Base-by-base conservation (phyloP, 2,888 invertebrate genomes). In the Folsomia manolachei region DNA sequence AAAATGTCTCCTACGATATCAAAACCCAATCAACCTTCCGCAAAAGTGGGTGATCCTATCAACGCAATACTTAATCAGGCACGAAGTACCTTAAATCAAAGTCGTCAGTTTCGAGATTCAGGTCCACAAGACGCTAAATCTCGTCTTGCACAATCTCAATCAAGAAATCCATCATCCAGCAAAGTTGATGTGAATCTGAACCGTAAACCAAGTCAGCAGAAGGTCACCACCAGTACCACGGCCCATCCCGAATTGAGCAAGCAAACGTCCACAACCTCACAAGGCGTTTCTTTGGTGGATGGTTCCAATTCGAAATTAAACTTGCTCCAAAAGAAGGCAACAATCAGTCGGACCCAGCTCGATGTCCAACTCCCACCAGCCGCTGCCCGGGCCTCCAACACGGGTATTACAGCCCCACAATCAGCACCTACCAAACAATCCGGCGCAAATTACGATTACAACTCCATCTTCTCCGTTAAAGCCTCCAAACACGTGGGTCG, bases 61-160 rank as follows among this genome's bases (percentile, higher is more conserved):
- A 65, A 71, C 62, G 75, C 72, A 21, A 72, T 75, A 7, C 63
- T 75, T 1, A 72, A 72, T 39, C 72, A 69, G 51, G 75, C 75
- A 7, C 62, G 72, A 9, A 72, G 67, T 19, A 68, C 75, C 0
- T 70, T 75, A 2, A 67, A 69, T 7, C 68, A 66, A 63, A 71
- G 71, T 60, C 72, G 71, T n/a, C 75, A 75, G 18, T 73, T 75
- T 63, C 64, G 75, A 51, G 27, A 23, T 9, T 24, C 21, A 7
- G 24, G 25, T 7, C 23, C 11, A 7, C 11, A 62, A 14, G 7
- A 39, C 4, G 39, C 14, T 39, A 39, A 39, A 14, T 14, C 4
- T 9, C 39, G 39, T 14, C 39, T 14, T 14, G 7, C 39, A 14
- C 4, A 39, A 39, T 14, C 39, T 4, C 7, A 39, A 39, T 4